These are phyloP conservation scores for Eupithecia abbreviata DNA, from an alignment of 2,888 invertebrate genomes.

Conservation along the genomic window DNA sequence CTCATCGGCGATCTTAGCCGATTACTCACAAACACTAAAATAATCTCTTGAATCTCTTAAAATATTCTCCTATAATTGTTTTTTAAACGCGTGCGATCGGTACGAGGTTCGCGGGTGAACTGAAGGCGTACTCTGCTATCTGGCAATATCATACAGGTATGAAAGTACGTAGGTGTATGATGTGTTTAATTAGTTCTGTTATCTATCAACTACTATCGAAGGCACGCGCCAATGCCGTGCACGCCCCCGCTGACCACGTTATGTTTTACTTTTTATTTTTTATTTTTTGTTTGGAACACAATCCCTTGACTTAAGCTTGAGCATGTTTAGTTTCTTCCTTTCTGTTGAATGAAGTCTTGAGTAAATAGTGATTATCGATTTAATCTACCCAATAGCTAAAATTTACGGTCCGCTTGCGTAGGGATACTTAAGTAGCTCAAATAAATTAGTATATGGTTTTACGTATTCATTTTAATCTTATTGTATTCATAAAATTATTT, in stretches of 20 bases:
- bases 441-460: not conserved
- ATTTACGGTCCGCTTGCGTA: not conserved
- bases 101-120: slow-evolving; percentile 32
- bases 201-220: slow-evolving; percentile 48
- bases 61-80: not conserved
- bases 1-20: slow-evolving; percentile 37
- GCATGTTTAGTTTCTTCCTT: not conserved
- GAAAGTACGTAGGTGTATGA: slow-evolving; percentile 33
- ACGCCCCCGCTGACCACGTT: slow-evolving; percentile 1
- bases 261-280: too few relatives aligned
- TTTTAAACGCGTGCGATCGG: slow-evolving; percentile 32
- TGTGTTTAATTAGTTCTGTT: slow-evolving; percentile 44
- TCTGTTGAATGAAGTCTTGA: not conserved
- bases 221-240: slow-evolving; percentile 42
- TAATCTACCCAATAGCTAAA: not conserved
- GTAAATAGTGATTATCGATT: not conserved
- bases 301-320: not conserved
- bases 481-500: not conserved
- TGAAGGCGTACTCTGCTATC: slow-evolving; percentile 32
- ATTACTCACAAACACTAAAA: slow-evolving; percentile 37
- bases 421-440: not conserved
- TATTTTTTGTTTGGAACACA: not conserved
- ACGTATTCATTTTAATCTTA: not conserved
- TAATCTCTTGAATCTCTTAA: slow-evolving; percentile 16
- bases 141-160: slow-evolving; percentile 30